Base-by-base conservation (phyloP, 35 echinoderm and acorn worm species). In the Ophioderma brevispina region DNA sequence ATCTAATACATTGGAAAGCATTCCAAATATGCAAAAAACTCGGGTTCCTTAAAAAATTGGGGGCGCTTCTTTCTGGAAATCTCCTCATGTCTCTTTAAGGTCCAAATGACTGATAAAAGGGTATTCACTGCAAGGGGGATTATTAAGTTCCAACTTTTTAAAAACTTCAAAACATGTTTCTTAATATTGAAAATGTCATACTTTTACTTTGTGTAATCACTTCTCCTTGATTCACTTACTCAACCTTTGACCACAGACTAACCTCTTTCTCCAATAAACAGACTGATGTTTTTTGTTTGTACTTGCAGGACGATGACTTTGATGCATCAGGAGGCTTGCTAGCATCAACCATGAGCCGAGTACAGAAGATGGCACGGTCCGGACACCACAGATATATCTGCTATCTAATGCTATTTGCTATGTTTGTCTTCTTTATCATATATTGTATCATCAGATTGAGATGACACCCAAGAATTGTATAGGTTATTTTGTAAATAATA, bases 371-470 rank as follows among this genome's bases (percentile, higher is more conserved):
- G 85, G 80, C 95, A 21, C 79, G 85, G 17, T 76, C 70, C 1
- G 95, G 95, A 42, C 85, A 91, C 75, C 50, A 97, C 85, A 91
- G 95, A 78, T 83, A 94, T 35, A 86, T 93, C 39, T 84, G 89
- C 77, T 97, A 97, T 55, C 89, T 97, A 35, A 63, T 97, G 41
- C 76, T 97, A 10, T 97, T 97, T 63, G 84, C 92, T 76, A 40
- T 91, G 77, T 94, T 97, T 85, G 95, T 97, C 10, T 97, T 94
- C 81, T 89, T 97, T 33, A 81, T 97, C 40, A 91, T 97, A 39
- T 97, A 91, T 39, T 38, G 91, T 13, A 89, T 97, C 31, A 84
- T 97, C 80, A 94, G 89, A 64, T 39, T 85, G 0, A 97, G 92
- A 87, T 97, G 92, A 97, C 83, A 59, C 25, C 17, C 19, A 81